Base-by-base conservation (phyloP, 2,113 vertebrate species). In the Diglossa brunneiventris region DNA sequence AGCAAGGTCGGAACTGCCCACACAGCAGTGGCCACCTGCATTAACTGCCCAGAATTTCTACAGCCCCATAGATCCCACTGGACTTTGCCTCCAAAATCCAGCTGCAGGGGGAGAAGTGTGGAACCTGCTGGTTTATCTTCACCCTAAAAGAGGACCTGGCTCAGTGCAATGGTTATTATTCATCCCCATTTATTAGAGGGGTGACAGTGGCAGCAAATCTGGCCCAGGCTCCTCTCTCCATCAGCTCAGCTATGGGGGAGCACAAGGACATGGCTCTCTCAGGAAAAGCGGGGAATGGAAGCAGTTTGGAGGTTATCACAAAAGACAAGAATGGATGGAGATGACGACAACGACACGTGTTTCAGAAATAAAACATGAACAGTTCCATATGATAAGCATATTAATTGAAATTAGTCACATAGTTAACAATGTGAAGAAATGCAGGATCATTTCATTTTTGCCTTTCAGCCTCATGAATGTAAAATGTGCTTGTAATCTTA, bases 401-500 rank as follows among this genome's bases (percentile, higher is more conserved):
- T 97, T 97, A 97, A 98, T 95, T 97, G 96, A 97, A 98, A 98
- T 98, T 91, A 98, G 97, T 98, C 96, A 96, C 96, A 97, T 93
- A 96, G 96, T 91, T 95, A 97, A 97, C 97, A 96, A 97, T 93
- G 96, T 95, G 92, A 96, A 97, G 97, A 96, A 98, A 97, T 87
- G 95, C 84, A 89, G 89, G 95, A 97, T 95, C 94, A 91, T 97
- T 97, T 97, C 95, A 72, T 94, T 97, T 95, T 95, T 96, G 90
- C 96, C 95, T 97, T 97, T 97, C 97, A 69, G 94, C 95, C 88
- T 98, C 97, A 97, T 98, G 98, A 98, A 98, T 98, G 97, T 78
- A 97, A 98, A 98, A 97, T 98, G 97, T 93, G 96, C 97, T 96
- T 98, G 96, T 98, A 97, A 98, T 98, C 96, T 97, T 98, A 98